Percentiles rank a stretch among this genome's conserved stretches.
Evolutionary conservation across 2,888 invertebrate species (phyloP).

Genomic region (Nomada ruficornis): DNA sequence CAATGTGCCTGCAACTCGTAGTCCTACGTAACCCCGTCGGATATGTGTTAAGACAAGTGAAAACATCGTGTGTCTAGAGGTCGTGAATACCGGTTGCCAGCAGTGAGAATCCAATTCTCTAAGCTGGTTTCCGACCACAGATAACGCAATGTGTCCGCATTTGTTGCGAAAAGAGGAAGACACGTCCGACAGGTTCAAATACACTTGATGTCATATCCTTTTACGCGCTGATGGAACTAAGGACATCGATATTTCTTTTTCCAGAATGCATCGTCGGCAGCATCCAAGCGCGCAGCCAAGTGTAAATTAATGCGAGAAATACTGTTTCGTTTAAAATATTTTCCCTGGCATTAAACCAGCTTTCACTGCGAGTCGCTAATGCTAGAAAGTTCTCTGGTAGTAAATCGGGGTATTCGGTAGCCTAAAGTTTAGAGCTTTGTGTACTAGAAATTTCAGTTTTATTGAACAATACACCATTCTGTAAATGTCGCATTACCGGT

Average conservation of each 20-base stretch:
- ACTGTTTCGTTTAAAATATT: slow-evolving; percentile 17
- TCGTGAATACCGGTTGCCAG: neutral
- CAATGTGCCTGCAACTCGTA: slow-evolving; percentile 11
- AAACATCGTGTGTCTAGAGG: slow-evolving; percentile 12
- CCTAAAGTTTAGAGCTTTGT: no score
- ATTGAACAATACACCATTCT: no score
- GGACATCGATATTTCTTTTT: neutral
- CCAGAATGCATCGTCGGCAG: neutral
- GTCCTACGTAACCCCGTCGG: slow-evolving; percentile 13
- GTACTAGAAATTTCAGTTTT: no score
- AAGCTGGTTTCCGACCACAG: neutral
- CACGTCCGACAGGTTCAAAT: slow-evolving; percentile 21
- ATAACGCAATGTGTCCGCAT: neutral
- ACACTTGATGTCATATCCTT: neutral
- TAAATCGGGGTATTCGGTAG: no score
- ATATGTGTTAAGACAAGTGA: slow-evolving; percentile 27
- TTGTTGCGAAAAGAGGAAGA: neutral
- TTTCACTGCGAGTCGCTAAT: slow-evolving; percentile 32
- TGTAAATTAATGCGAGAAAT: slow-evolving; percentile 17
- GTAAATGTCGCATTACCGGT: no score
- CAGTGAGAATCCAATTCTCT: slow-evolving; percentile 1
- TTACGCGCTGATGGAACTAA: neutral
- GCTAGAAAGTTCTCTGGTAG: neutral
- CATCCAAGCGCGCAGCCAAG: neutral
- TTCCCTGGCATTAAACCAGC: slow-evolving; percentile 25